Evolutionary conservation across 2,888 invertebrate species (phyloP), one percentile per base, ranked within the genome.

Genomic region (Philaethria dido): DNA sequence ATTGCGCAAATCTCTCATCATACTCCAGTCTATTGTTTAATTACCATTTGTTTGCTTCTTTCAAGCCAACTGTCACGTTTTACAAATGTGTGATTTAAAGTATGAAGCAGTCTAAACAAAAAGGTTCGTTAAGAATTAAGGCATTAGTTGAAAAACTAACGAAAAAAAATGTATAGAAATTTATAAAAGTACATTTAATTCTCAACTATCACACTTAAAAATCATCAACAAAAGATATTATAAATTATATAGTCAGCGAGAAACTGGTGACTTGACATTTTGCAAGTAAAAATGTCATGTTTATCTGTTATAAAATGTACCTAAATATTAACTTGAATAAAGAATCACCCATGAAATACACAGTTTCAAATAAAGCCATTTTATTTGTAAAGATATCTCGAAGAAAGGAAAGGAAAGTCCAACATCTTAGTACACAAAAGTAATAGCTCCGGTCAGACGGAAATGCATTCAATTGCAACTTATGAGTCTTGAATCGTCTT

Each of bases 391-490:
- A 8, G 25, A 25, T 25, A 13, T 14, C 8, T 8, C 6, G 25
- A 25, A n/a, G 9, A 50, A 48, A 48, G 22, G 5, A 48, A 22
- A 22, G 2, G 1, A 48, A 54, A 54, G 36, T 39, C 39, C 18
- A 4, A 14, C n/a, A 61, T 33, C 13, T 36, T 14, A 55, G 48
- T 36, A 16, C 11, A 39, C 47, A 25, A 44, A 44, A 45, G 64
- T 57, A 68, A 67, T 62, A 54, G 52, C 62, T 45, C 54, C 60
- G 64, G 59, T 69, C 59, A 33, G 69, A 70, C 64, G 73, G 69
- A 74, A 75, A 77, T 75, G 76, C 74, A 64, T 77, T 72, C 76
- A 77, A 80, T 78, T 76, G 78, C 74, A 70, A 57, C 65, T 64
- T 48, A 69, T 67, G 61, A 64, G 69, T 64, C 74, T 72, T 69